Evolutionary conservation across 2,113 vertebrate genomes (phyloP), one percentile per base, ranked within the genome.

Genomic region (Petromus typicus): DNA sequence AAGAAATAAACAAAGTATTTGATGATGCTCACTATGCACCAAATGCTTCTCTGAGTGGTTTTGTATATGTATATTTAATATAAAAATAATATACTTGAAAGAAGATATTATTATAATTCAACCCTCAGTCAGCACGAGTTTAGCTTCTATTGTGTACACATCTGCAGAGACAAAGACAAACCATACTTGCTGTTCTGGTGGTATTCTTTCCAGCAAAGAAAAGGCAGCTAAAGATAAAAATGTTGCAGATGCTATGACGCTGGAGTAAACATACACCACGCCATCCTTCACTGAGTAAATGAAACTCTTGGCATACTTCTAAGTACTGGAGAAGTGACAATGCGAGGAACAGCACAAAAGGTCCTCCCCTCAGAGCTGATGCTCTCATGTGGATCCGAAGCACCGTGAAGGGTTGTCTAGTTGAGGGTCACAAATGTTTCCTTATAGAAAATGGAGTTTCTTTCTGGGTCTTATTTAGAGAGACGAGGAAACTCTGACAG

Each of bases 71-170:
- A 7, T 59, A 34, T 81, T 86, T 45, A 64, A 85, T 73, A 34
- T 64, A 92, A 34, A 67, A 93, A 37, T 80, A 86, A 34, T 86
- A 32, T 48, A 71, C 81, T 22, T 85, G 12, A 71, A 83, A 89
- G 40, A 69, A 75, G 54, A 64, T 20, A 40, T 78, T 20, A 40
- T 78, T 61, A 61, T 89, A 51, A 79, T 45, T 92, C 23, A 81
- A 30, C 30, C 84, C 86, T 87, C 32, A 45, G 23, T 59, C 17
- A 71, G n/a, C 7, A 91, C 34, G 18, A 20, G 48, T 43, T 87
- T 84, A 81, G 67, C 16, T 93, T 14, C 5, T 89, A 78, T 22
- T 89, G 1, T 78, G 20, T 13, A 82, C 43, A 7, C 8, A 57
- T 34, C n/a, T 61, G 4, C 27, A 66, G 16, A 83, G 59, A 48